phyloP scores from a whole-genome alignment of 2,113 vertebrate genomes.

The Cepphus grylle region DNA sequence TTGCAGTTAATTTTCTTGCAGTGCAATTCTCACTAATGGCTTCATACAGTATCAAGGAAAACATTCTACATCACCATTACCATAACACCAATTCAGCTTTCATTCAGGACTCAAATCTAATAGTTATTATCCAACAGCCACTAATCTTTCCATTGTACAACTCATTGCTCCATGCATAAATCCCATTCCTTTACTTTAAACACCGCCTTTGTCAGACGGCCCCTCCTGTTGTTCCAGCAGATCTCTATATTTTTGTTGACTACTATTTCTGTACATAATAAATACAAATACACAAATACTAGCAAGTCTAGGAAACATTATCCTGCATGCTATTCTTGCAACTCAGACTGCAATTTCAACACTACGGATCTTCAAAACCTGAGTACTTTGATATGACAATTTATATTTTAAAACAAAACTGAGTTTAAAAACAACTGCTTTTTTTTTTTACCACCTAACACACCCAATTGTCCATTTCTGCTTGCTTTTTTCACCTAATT shows the following conservation, averaged over 20 bases:
- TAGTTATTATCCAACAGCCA: not conserved
- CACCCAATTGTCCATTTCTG: not conserved
- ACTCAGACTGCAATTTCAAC: not conserved
- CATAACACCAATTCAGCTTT: not conserved
- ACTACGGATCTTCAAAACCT: not conserved
- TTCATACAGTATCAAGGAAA: not conserved
- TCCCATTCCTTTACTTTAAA: not conserved
- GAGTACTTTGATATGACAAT: not conserved
- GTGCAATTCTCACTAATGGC: not conserved
- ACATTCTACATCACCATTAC: not conserved
- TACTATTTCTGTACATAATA: not conserved
- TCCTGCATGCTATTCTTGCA: not conserved
- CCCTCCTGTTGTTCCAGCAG: not conserved
- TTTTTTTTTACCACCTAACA: not conserved
- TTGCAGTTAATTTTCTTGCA: not conserved
- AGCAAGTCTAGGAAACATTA: not conserved
- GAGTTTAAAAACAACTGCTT: not conserved
- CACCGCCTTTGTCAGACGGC: not conserved
- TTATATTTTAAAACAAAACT: not conserved
- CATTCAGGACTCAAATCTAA: not conserved
- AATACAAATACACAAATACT: not conserved
- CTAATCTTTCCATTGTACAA: not conserved
- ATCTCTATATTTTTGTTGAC: not conserved
- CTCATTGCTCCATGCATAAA: not conserved
- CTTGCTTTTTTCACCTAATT: not conserved